phyloP scores from a whole-genome alignment of 1,140 invertebrate genomes.

The Galleria mellonella region DNA sequence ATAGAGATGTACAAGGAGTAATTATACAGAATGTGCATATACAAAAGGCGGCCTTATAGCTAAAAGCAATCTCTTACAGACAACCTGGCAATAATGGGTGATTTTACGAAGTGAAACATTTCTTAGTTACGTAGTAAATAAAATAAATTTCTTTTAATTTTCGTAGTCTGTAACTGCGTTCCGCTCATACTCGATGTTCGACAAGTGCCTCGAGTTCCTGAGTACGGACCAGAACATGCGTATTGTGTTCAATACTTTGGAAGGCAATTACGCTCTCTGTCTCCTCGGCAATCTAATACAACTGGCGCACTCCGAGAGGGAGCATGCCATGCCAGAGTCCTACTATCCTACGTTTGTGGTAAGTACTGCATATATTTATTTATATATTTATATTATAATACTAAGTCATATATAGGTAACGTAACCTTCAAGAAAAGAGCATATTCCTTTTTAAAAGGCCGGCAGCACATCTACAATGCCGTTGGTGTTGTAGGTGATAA shows the following conservation, averaged over 20 bases:
- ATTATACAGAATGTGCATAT: too few relatives aligned
- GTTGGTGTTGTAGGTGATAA: too few relatives aligned
- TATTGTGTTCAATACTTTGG: slow-evolving; percentile 90
- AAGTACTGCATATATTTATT: slow-evolving; percentile 36
- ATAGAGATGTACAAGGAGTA: too few relatives aligned
- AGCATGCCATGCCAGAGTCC: slow-evolving; percentile 76
- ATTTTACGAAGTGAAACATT: too few relatives aligned
- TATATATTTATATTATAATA: slow-evolving; percentile 1
- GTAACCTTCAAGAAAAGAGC: too few relatives aligned
- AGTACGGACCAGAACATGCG: slow-evolving; percentile 87
- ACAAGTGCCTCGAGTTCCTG: slow-evolving; percentile 83
- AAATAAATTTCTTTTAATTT: neutral
- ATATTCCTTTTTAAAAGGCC: too few relatives aligned
- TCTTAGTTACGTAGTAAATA: too few relatives aligned
- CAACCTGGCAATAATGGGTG: too few relatives aligned
- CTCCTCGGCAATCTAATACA: slow-evolving; percentile 87
- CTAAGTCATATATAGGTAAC: too few relatives aligned
- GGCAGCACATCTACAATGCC: too few relatives aligned
- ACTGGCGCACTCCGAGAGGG: slow-evolving; percentile 83
- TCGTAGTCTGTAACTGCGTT: slow-evolving; percentile 79
- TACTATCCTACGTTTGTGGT: slow-evolving; percentile 84
- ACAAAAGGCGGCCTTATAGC: too few relatives aligned
- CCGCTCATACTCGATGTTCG: slow-evolving; percentile 81
- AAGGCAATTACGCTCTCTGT: slow-evolving; percentile 91
- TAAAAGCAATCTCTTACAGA: too few relatives aligned